Conservation (phyloP, 2,113 vertebrate genomes). For the Mesitornis unicolor region DNA sequence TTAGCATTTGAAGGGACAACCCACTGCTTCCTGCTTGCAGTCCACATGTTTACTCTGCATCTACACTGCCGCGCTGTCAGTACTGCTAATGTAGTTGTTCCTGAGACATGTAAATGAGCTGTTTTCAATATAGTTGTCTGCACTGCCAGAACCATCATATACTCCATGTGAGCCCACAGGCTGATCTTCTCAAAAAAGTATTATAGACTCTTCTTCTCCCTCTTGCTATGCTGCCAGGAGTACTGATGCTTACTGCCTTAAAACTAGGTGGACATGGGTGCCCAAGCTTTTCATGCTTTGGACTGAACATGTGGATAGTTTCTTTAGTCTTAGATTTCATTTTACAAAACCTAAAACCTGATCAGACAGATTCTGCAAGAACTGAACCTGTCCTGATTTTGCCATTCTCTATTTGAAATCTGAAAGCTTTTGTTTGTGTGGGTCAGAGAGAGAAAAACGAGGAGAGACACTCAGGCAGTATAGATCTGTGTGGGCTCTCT, state of each 20-base stretch:
- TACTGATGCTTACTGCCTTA: background rate
- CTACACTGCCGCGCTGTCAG: background rate
- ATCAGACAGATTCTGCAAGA: background rate
- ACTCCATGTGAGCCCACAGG: background rate
- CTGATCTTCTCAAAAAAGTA: background rate
- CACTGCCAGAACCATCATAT: background rate
- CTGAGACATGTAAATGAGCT: background rate
- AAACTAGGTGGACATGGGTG: background rate
- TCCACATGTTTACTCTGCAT: background rate
- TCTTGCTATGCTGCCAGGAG: background rate
- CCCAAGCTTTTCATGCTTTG: background rate
- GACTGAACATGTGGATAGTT: background rate
- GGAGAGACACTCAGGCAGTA: background rate
- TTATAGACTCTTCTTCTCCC: background rate
- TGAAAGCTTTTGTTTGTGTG: background rate
- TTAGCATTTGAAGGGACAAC: background rate
- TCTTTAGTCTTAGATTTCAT: background rate
- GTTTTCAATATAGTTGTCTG: background rate
- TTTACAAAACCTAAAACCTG: background rate
- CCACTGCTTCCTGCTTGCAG: background rate
- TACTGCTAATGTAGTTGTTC: background rate
- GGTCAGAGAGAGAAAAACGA: background rate
- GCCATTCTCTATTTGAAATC: background rate
- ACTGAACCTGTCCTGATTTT: background rate
- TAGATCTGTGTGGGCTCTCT: background rate